Base-by-base conservation (phyloP, 2,797 vertebrate genomes). In the Alauda arvensis region DNA sequence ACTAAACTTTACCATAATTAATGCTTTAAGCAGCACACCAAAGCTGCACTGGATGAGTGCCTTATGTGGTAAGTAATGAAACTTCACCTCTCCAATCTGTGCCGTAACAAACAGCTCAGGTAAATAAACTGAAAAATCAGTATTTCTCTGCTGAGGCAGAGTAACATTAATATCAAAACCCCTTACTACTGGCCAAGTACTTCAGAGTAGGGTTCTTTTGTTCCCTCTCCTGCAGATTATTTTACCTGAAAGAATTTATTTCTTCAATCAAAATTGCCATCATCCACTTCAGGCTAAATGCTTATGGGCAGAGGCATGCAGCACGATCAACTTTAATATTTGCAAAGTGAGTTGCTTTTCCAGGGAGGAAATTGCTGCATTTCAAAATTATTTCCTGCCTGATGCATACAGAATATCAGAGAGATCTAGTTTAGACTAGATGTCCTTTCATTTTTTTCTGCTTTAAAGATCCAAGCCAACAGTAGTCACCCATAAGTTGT, bases 371-470 rank as follows among this genome's bases (percentile, higher is more conserved):
- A 92, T 86, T 72, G 68, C 76, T 72, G 63, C 68, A 45, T 86
- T 88, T 75, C 78, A 76, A 59, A 86, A 75, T 60, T 66, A 81
- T 81, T 92, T 91, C 84, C 86, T 88, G 81, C 52, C 55, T 88
- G 48, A 55, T 51, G 34, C 28, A 23, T 31, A 52, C 23, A 76
- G 33, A 89, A 43, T 43, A 65, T 39, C 71, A 43, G 68, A 63
- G 16, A 25, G 25, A 56, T 40, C 40, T 66, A 21, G 6, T 71
- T 61, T 57, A 37, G 62, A 61, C 19, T 66, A 70, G 39, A 61
- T 43, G 28, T 43, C 40, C 40, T 81, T 80, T 57, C 56, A 23
- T 59, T 53, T 60, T 79, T 79, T 83, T 49, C 48, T 81, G 34
- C 66, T 63, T 74, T 80, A 53, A 71, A 77, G 86, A 46, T 39